These are phyloP conservation scores for Pseudolaguvia tuberculata DNA, from an alignment of 2,113 vertebrate genomes.

Conservation along the genomic window DNA sequence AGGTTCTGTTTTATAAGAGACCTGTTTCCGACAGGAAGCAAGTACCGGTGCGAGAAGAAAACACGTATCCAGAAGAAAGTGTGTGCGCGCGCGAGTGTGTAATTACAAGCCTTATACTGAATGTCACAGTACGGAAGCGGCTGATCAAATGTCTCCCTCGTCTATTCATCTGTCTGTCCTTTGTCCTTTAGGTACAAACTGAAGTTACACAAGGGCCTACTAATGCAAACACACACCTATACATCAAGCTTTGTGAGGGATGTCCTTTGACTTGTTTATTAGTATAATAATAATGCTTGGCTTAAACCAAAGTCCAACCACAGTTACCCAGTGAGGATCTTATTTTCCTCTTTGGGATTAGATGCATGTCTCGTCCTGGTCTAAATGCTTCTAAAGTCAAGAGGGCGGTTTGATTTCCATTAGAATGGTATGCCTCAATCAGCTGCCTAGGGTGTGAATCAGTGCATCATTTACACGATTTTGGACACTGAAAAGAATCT, in stretches of 20 bases:
- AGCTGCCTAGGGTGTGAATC: too few relatives aligned
- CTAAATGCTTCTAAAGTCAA: not conserved
- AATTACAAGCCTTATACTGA: constrained; percentile 20
- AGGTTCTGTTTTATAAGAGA: constrained; percentile 3
- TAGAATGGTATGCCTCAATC: not conserved
- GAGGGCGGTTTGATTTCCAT: not conserved
- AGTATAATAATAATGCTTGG: not conserved
- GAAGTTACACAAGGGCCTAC: not conserved
- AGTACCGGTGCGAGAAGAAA: constrained; percentile 21
- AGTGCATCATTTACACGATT: not conserved
- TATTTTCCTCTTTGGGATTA: not conserved
- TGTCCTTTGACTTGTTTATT: not conserved
- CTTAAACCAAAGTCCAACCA: not conserved
- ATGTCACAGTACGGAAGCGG: constrained; percentile 5
- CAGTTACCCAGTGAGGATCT: not conserved
- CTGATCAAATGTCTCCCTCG: constrained; percentile 19
- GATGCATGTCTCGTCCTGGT: not conserved
- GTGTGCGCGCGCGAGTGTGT: not conserved
- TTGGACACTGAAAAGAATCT: too few relatives aligned
- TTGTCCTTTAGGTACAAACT: constrained; percentile 14
- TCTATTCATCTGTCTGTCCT: constrained; percentile 10
- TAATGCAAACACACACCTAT: not conserved
- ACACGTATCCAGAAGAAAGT: not conserved
- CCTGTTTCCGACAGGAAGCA: not conserved
- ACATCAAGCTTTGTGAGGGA: not conserved